Evolutionary conservation across 2,113 vertebrate species (phyloP), one percentile per base, ranked within the genome.

Genomic region (Chaenocephalus aceratus): DNA sequence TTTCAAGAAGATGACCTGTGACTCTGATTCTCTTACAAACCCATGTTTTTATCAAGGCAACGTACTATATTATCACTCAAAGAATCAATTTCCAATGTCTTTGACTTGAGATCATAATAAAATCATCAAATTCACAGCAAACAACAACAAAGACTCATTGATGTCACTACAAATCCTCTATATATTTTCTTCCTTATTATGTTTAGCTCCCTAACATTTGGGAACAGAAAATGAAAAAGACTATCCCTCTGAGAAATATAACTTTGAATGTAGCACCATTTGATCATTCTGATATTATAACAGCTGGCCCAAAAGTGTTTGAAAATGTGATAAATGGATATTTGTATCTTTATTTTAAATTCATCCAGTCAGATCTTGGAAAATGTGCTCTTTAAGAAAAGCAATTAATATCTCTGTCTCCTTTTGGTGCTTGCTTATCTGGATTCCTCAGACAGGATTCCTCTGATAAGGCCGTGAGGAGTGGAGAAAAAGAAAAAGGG

Each of bases 341-440:
- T 86, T 86, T 48, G 62, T 76, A 72, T 83, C 77, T 84, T 76
- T 10, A 73, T 79, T 88, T 83, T 66, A 68, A 70, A 80, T 63
- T 80, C 70, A 61, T 71, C 67, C 26, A 80, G 84, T 71, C 76
- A 83, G 82, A 44, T 59, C 26, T 53, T 61, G 65, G 68, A 86
- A 91, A 89, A 80, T 74, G 41, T 60, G 72, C 30, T 48, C 26
- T 88, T 90, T 81, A 66, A 83, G 70, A 80, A 79, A 86, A 59
- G 82, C 86, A 91, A 89, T 89, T 86, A 91, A 88, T 88, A 86
- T 88, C 81, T 87, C 57, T 64, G 68, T 91, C 88, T 84, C 72
- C 75, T 65, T 77, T 72, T 59, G 89, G 85, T 83, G 82, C 89
- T 92, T 85, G 81, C 88, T 92, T 85, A 84, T 91, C 92, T 93